Percentiles rank a stretch among this genome's conserved stretches.
Evolutionary conservation across 2,888 invertebrate genomes (phyloP).

Genomic region (Diachrysia chrysitis): DNA sequence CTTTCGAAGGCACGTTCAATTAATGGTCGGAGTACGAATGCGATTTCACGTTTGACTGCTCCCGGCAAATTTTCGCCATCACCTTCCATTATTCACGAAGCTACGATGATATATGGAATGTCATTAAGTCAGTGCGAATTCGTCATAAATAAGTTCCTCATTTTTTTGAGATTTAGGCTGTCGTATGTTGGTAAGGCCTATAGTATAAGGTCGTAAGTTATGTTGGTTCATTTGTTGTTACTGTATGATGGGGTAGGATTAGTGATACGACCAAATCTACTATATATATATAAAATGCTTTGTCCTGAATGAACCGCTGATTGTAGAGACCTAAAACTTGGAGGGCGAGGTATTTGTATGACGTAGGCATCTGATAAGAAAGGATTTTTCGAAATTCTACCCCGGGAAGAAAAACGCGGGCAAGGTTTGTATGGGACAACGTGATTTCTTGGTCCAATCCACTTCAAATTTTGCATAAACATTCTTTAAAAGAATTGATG

Average conservation of each 20-base stretch:
- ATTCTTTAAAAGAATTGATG: too few relatives aligned
- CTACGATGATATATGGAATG: slow-evolving; percentile 76
- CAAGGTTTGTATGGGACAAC: too few relatives aligned
- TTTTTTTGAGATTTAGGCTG: slow-evolving; percentile 46
- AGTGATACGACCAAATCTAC: too few relatives aligned
- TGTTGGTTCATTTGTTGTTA: slow-evolving; percentile 6
- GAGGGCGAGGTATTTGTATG: too few relatives aligned
- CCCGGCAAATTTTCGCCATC: slow-evolving; percentile 56
- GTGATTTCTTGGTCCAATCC: too few relatives aligned
- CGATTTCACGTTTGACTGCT: slow-evolving; percentile 61
- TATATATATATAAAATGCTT: too few relatives aligned
- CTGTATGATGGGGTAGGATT: not conserved
- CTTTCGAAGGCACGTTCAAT: slow-evolving; percentile 47
- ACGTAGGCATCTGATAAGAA: too few relatives aligned
- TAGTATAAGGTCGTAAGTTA: not conserved
- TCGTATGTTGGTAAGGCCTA: slow-evolving; percentile 13
- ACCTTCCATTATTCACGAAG: slow-evolving; percentile 75
- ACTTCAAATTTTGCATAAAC: too few relatives aligned
- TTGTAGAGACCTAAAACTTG: too few relatives aligned
- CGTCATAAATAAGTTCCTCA: slow-evolving; percentile 67
- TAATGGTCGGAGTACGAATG: slow-evolving; percentile 57
- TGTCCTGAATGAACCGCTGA: too few relatives aligned
- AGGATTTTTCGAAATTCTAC: too few relatives aligned
- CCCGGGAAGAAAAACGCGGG: too few relatives aligned
- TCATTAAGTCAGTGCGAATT: slow-evolving; percentile 75